Conservation (phyloP, 2,797 vertebrate species). For the Alfaro cultratus region DNA sequence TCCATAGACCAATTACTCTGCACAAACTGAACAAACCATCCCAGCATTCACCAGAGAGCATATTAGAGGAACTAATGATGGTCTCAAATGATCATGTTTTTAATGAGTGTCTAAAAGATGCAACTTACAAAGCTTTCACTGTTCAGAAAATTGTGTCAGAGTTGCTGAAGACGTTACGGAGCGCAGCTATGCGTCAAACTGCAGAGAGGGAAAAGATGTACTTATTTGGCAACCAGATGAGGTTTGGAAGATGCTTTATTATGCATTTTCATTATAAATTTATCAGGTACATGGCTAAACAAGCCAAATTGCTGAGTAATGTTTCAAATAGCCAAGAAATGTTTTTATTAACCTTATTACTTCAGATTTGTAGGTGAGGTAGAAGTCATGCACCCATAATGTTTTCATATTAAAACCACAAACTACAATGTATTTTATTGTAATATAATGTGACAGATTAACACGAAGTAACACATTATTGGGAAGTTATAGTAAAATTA, state of each 20-base stretch:
- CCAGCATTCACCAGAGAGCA: constrained; percentile 31
- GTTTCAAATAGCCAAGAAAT: not conserved
- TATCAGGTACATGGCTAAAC: not conserved
- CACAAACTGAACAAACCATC: constrained; percentile 37
- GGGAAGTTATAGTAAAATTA: not conserved
- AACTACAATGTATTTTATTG: not conserved
- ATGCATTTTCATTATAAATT: constrained; percentile 12
- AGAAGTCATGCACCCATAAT: not conserved
- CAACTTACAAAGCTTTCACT: constrained; percentile 39
- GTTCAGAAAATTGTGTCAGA: constrained; percentile 25
- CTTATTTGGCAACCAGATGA: constrained; percentile 4
- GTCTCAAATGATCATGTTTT: constrained; percentile 39
- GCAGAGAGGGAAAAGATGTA: not conserved
- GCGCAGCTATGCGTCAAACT: not conserved
- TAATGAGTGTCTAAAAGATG: constrained; percentile 47
- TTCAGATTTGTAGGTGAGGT: not conserved
- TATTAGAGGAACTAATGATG: constrained; percentile 34
- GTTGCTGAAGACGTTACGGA: constrained; percentile 4
- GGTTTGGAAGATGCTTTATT: constrained; percentile 2
- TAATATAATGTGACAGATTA: not conserved
- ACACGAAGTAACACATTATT: not conserved
- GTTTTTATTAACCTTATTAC: not conserved
- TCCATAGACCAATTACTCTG: constrained; percentile 45
- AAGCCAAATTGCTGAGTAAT: constrained; percentile 5
- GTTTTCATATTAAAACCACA: not conserved